Conservation (phyloP, 1,140 invertebrate genomes). For the Ectropis grisescens region DNA sequence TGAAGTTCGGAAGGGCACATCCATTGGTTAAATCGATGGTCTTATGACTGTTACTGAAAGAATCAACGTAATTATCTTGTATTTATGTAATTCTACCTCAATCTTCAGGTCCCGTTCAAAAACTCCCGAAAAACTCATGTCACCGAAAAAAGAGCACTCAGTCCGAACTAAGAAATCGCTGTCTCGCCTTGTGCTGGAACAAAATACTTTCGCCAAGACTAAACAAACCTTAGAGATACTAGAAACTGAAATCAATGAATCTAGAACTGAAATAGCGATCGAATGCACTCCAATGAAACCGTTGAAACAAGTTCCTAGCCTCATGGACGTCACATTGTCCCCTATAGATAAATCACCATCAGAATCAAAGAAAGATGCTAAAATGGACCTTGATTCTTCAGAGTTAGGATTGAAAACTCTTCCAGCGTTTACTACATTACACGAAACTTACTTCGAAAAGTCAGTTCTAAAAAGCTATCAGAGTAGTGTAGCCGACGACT, state of each 20-base stretch:
- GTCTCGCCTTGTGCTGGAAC: slow-evolving; percentile 51
- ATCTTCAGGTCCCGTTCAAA: slow-evolving; percentile 47
- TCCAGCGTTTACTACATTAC: slow-evolving; percentile 24
- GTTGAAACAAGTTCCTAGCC: slow-evolving; percentile 23
- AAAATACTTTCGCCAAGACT: slow-evolving; percentile 48
- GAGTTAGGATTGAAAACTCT: slow-evolving; percentile 24
- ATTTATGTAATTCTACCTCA: no score
- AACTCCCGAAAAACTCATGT: slow-evolving; percentile 55
- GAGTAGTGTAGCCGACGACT: slow-evolving; percentile 32
- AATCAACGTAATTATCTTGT: no score
- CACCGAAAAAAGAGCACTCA: slow-evolving; percentile 32
- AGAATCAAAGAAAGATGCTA: slow-evolving; percentile 31
- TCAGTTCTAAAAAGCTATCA: slow-evolving; percentile 35
- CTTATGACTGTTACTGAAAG: no score
- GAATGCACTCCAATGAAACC: slow-evolving; percentile 55
- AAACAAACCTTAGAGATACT: slow-evolving; percentile 25
- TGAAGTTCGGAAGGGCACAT: no score
- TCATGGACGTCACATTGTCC: slow-evolving; percentile 50
- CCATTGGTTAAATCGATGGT: no score
- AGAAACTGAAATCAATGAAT: slow-evolving; percentile 17
- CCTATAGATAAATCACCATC: slow-evolving; percentile 47
- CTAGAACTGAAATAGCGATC: slow-evolving; percentile 8
- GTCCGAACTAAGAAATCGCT: slow-evolving; percentile 41
- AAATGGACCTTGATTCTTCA: slow-evolving; percentile 16
- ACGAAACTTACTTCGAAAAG: slow-evolving; percentile 38